Evolutionary conservation across 1,140 invertebrate species (phyloP), one percentile per base, ranked within the genome.

Genomic region (Lucilia sericata): DNA sequence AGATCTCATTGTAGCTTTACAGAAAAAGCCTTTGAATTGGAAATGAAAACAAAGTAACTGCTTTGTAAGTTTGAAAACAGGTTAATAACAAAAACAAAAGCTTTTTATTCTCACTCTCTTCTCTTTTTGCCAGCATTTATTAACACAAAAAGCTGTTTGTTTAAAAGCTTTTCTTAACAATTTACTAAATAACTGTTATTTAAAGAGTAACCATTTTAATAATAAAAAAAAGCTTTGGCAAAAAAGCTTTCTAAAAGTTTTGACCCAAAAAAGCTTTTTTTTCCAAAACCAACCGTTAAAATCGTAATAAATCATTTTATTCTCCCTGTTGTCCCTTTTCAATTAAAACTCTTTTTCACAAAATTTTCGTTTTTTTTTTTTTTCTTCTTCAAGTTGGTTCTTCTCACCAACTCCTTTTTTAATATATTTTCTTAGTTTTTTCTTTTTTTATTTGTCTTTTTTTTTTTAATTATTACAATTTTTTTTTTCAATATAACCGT

Each of bases 401-500:
- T 30, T 49, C 5, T 36, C 25, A 17, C 19, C 19, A 70, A 42
- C 19, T 74, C 78, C 2, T 49, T 74, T 30, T 70, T 84, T 81
- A 30, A 80, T 80, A 42, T 47, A 36, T 14, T 51, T 30, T 70
- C 34, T 34, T 30, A 30, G 25, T 84, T 25, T 60, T 14, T 80
- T 17, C 3, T 30, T 21, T 47, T 65, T 84, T 81, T 2, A 21
- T 81, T 84, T 49, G 49, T 36, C 30, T 49, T 60, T 55, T 19
- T 60, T 10, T 65, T 10, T 42, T 42, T 42, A 42, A 19, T 82
- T 74, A 49, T 81, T 82, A 60, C 34, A 34, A 60, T 65, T 82
- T 82, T 60, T 84, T 84, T 84, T 78, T 55, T 30, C 25, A 30
- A 30, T 30, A 34, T 55, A 42, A 51, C 14, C 25, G 17, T 78